These are phyloP conservation scores for Tenthredo distinguenda DNA, from an alignment of 2,888 invertebrate genomes.

Conservation along the genomic window DNA sequence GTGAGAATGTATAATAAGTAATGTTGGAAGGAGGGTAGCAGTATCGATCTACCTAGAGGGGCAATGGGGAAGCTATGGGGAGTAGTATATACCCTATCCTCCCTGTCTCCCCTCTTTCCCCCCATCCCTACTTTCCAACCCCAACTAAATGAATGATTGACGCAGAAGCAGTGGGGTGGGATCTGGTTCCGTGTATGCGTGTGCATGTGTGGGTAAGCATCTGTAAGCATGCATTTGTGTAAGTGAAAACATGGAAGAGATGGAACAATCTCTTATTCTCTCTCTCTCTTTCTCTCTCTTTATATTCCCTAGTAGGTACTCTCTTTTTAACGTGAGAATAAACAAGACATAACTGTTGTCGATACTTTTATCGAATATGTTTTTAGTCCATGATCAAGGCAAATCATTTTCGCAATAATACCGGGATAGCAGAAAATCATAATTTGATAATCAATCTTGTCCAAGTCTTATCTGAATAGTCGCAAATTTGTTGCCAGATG, in stretches of 20 bases:
- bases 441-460: background rate
- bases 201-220: constrained; percentile 59
- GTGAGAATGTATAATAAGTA: constrained; percentile 75
- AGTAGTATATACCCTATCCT: constrained; percentile 69
- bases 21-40: constrained; percentile 74
- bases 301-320: constrained; percentile 42
- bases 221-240: constrained; percentile 61
- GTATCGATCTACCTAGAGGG: constrained; percentile 75
- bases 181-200: constrained; percentile 19
- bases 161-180: constrained; percentile 66
- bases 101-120: constrained; percentile 74
- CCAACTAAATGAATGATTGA: constrained; percentile 77
- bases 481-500: too few relatives aligned
- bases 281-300: constrained; percentile 52
- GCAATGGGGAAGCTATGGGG: constrained; percentile 64
- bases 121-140: constrained; percentile 53
- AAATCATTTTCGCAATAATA: background rate
- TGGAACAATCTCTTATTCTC: constrained; percentile 22
- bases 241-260: constrained; percentile 24
- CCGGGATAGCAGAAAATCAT: background rate
- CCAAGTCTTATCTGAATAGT: too few relatives aligned
- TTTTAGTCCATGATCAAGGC: background rate
- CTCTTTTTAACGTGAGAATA: constrained; percentile 54
- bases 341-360: background rate
- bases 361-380: background rate